These are phyloP conservation scores for Latrodectus geometricus DNA, from an alignment of 1,140 invertebrate genomes.

Conservation along the genomic window DNA sequence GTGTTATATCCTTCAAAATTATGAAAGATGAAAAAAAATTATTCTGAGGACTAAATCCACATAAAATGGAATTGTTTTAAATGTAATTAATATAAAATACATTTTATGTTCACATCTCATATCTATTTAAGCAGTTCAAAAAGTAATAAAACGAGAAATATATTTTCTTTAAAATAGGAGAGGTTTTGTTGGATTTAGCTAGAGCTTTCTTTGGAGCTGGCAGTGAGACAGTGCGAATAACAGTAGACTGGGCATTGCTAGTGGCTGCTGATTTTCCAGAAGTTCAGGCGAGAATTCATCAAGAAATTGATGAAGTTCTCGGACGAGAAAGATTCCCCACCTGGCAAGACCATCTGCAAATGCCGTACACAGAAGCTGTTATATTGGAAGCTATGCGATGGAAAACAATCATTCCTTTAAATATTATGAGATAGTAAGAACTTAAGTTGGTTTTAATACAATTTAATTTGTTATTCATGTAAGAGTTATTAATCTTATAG, in stretches of 20 bases:
- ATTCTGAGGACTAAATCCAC: too few relatives aligned
- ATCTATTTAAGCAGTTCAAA: too few relatives aligned
- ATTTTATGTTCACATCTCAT: too few relatives aligned
- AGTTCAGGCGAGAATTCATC: slow-evolving; percentile 63
- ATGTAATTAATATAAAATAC: too few relatives aligned
- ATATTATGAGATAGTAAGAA: slow-evolving; percentile 57
- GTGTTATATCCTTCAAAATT: too few relatives aligned
- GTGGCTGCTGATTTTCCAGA: slow-evolving; percentile 59
- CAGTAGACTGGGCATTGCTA: slow-evolving; percentile 64
- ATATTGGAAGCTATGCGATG: slow-evolving; percentile 63
- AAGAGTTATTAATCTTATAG: too few relatives aligned
- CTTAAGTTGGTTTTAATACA: too few relatives aligned
- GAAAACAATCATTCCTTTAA: slow-evolving; percentile 63
- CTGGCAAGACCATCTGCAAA: slow-evolving; percentile 53
- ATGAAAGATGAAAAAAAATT: too few relatives aligned
- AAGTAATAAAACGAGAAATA: too few relatives aligned
- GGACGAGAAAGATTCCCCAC: slow-evolving; percentile 63
- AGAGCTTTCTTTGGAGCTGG: slow-evolving; percentile 64
- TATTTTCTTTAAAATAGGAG: slow-evolving; percentile 16
- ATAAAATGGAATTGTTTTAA: too few relatives aligned
- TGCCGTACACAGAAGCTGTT: slow-evolving; percentile 64
- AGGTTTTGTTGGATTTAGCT: slow-evolving; percentile 58
- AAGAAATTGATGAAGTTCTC: slow-evolving; percentile 65
- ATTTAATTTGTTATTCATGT: too few relatives aligned
- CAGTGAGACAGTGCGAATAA: slow-evolving; percentile 64